Evolutionary conservation across 2,888 invertebrate genomes (phyloP), one percentile per base, ranked within the genome.

Genomic region (Psylliodes chrysocephalus): DNA sequence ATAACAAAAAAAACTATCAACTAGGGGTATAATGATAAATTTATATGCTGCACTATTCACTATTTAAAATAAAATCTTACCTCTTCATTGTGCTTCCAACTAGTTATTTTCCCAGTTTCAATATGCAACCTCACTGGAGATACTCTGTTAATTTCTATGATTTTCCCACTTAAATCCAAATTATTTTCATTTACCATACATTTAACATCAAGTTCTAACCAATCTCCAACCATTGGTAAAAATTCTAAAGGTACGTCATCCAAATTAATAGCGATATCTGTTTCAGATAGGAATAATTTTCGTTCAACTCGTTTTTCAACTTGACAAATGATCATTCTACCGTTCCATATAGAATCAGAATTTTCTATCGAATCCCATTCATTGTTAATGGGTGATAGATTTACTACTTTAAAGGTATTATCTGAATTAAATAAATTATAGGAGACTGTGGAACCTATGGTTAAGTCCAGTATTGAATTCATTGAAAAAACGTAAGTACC

Each of bases 161-260:
- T 85, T 82, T 87, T 77, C n/a, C 86, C 86, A 40, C 71, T 76
- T 18, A 83, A 73, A 78, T 86, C 83, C 1, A 83, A 78, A n/a
- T 84, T 84, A 6, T 84, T 77, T 66, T 87, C 86, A 78, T 90
- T 85, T 53, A 88, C 80, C 76, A 89, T 88, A 8, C 90, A 86
- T 67, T 86, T 84, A 52, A 88, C 88, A 63, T 86, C 85, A 35
- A 92, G 74, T 76, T 86, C 86, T 15, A 93, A 75, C 85, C 89
- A 89, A 78, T 93, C 93, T 1, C 92, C 92, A 67, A 86, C 82
- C 14, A 88, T 80, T 1, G 92, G 92, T 38, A 91, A 79, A 78
- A 92, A 90, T 53, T 86, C 86, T 1, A 88, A 85, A 68, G 84
- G 81, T 0, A 90, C 85, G 49, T 84, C 79, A 75, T 92, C 89